Base-by-base conservation (phyloP, 1,140 invertebrate species). In the Lasaia peninsularis region DNA sequence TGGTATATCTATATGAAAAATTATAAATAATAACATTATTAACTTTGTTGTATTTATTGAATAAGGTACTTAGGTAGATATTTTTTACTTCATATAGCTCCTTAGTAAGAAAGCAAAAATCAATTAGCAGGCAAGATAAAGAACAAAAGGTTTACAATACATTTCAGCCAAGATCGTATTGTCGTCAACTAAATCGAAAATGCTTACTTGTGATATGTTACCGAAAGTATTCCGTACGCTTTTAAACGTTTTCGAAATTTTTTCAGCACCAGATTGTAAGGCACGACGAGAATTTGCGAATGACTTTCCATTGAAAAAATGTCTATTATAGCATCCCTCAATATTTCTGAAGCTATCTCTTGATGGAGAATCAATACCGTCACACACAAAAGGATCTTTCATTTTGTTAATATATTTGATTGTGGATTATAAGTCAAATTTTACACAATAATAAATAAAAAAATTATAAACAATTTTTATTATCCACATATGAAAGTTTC, bases 261-360 rank as follows among this genome's bases (percentile, higher is more conserved):
- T 88, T 37, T 88, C 83, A 18, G 85, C 85, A 21, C 85, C 82
- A 10, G 85, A 80, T 55, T 86, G 85, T 52, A 88, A 73, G 55
- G 85, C 85, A 70, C 85, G 85, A 32, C 85, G 83, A 49, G 85
- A 88, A 63, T 77, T 88, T 5, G 76, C 75, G 48, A 88, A 84
- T 2, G 85, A 78, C 60, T 82, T 81, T 6, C 65, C 75, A 58
- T 80, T 85, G 60, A 88, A 88, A 56, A 86, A 57, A 61, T 78
- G 85, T 67, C 75, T 85, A 63, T 77, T 86, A 50, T 82, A 88
- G 75, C 85, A 88, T 24, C 83, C 81, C 44, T 88, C 83, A 11
- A 82, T 72, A 56, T 84, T 80, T 63, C 70, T 79, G 12, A 86
- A 58, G 59, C 78, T 86, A 51, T 86, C 80, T 34, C 67, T 66